Evolutionary conservation across 2,113 vertebrate species (phyloP), one percentile per base, ranked within the genome.

Genomic region (Raja brachyura): DNA sequence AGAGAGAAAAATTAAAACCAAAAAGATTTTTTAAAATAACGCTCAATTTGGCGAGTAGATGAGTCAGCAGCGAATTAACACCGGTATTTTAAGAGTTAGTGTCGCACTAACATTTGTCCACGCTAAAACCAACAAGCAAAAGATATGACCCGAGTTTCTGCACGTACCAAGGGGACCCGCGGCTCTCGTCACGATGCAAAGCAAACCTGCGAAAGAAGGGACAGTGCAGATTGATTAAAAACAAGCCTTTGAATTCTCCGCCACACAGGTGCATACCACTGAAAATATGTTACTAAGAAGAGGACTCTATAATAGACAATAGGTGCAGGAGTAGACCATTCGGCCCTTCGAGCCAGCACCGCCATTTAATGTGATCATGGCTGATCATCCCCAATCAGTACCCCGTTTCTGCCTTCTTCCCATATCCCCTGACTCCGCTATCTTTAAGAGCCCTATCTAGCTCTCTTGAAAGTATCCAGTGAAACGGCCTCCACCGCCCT

Each of bases 201-300:
- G 28, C 83, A 88, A 88, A 88, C 83, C 83, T 88, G 83, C 59
- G 83, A 88, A 88, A 88, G 83, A 88, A 88, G 83, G 83, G 83
- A 88, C 83, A 88, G 14, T 88, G 59, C 83, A 88, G 83, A 88
- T 88, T 63, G 59, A 63, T 88, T 88, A 88, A 88, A 88, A 63
- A 88, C 83, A 88, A 59, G 83, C 83, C 59, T 88, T 88, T 63
- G 59, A 88, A 63, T 59, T n/a, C 59, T 18, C 61, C 59, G 13
- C n/a, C n/a, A 16, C 83, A 63, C 13, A 61, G 81, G 59, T 88
- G 83, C 83, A 88, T 31, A 88, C 83, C 83, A 88, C 28, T 63
- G 13, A 88, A n/a, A 63, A 63, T 28, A 63, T 6, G 14, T 13
- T 59, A 88, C 61, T n/a, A n/a, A 63, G 14, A 88, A 0, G 11